These are phyloP conservation scores for Lepidurus apus DNA, from an alignment of 1,140 invertebrate species.

Conservation along the genomic window DNA sequence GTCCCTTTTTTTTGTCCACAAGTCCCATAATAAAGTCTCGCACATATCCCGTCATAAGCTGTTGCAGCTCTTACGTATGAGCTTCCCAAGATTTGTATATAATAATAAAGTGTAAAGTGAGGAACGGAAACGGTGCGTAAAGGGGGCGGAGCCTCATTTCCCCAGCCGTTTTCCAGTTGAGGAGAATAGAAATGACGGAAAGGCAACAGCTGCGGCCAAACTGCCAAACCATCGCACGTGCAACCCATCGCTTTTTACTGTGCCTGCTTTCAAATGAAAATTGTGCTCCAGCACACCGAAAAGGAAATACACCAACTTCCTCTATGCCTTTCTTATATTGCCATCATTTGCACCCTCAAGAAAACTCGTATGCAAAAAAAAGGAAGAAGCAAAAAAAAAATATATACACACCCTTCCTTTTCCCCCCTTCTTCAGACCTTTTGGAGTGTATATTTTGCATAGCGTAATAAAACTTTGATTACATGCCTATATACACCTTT, in stretches of 20 bases:
- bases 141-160: not conserved
- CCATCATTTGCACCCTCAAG: not conserved
- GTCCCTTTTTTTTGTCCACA: not conserved
- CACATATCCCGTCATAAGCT: too few species aligned
- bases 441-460: too few species aligned
- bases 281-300: conserved; percentile 1
- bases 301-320: not conserved
- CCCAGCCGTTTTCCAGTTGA: not conserved
- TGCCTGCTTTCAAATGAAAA: conserved; percentile 15
- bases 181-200: not conserved
- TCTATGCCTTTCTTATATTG: not conserved
- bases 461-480: too few species aligned
- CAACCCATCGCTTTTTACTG: conserved; percentile 20
- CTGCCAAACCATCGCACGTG: conserved; percentile 16
- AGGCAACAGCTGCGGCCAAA: conserved; percentile 12
- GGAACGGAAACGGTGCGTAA: conserved; percentile 2
- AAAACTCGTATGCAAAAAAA: not conserved
- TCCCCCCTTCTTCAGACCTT: too few species aligned
- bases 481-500: too few species aligned
- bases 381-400: not conserved
- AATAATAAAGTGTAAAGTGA: conserved; percentile 2
- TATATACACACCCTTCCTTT: too few species aligned
- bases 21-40: not conserved
- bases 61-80: not conserved
- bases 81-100: not conserved